These are phyloP conservation scores for Porites cylindrica DNA, from an alignment of 92 coral and sea anemone genomes.

Conservation along the genomic window DNA sequence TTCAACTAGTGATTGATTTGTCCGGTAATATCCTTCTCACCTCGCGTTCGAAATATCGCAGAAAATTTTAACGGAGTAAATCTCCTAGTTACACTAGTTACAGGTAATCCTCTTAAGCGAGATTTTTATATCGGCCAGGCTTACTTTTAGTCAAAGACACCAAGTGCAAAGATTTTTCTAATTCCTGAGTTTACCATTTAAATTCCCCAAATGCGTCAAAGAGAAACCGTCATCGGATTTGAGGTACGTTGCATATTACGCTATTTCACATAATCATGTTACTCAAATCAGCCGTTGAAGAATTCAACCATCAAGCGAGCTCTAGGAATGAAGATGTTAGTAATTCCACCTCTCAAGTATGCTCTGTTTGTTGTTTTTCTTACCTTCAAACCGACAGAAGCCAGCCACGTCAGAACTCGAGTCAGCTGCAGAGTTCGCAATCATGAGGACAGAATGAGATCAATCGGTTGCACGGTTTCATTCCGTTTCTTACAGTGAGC, in stretches of 20 bases:
- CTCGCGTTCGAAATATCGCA: background rate
- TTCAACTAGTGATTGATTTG: slow-evolving; percentile 13
- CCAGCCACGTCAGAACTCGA: slow-evolving; percentile 5
- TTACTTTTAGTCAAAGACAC: background rate
- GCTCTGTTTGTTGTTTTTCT: background rate
- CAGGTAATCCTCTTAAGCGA: background rate
- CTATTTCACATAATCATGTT: slow-evolving; percentile 11
- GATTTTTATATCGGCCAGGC: background rate
- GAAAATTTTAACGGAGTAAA: background rate
- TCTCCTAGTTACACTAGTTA: background rate
- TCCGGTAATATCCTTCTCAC: slow-evolving; percentile 5
- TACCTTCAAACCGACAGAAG: slow-evolving; percentile 8
- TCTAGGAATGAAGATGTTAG: background rate
- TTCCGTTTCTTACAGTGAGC: background rate
- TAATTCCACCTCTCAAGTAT: background rate
- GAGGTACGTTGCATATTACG: slow-evolving; percentile 5
- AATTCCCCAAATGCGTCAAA: background rate
- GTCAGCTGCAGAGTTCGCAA: background rate
- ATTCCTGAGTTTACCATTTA: background rate
- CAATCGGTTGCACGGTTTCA: slow-evolving; percentile 16
- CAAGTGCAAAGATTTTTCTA: background rate
- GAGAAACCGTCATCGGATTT: background rate
- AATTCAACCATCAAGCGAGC: background rate
- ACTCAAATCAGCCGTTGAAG: background rate
- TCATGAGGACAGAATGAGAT: background rate